These are phyloP conservation scores for Podarcis siculus DNA, from an alignment of 2,797 vertebrate genomes.

Conservation along the genomic window DNA sequence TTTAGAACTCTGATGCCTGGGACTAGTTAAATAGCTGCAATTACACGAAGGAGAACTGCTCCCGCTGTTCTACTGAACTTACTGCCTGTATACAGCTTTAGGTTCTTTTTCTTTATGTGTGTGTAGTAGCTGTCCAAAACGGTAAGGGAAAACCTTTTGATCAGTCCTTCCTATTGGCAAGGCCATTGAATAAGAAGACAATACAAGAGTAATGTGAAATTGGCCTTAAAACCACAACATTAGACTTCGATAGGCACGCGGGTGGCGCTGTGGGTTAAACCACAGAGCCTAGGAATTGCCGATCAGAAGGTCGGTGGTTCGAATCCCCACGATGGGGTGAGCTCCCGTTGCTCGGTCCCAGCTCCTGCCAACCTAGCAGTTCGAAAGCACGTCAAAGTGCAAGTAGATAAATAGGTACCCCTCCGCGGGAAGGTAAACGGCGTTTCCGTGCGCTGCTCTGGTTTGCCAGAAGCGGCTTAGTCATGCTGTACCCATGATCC, in stretches of 20 bases:
- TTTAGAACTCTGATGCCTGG: neutral
- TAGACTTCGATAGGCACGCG: neutral
- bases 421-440: too few relatives aligned
- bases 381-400: too few relatives aligned
- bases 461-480: too few relatives aligned
- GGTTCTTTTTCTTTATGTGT: neutral
- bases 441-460: too few relatives aligned
- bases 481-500: too few relatives aligned
- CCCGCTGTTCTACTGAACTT: neutral
- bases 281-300: too few relatives aligned
- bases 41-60: neutral
- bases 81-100: neutral
- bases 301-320: too few relatives aligned
- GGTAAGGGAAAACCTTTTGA: neutral
- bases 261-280: too few relatives aligned
- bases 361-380: too few relatives aligned
- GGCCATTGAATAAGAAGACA: neutral
- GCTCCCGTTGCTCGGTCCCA: too few relatives aligned
- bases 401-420: too few relatives aligned
- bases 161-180: neutral
- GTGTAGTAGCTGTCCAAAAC: neutral
- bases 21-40: neutral
- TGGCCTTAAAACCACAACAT: neutral
- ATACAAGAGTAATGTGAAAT: neutral
- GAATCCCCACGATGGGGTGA: too few relatives aligned